Conservation (phyloP, 2,888 invertebrate species). For the Dolichopus griseipennis region DNA sequence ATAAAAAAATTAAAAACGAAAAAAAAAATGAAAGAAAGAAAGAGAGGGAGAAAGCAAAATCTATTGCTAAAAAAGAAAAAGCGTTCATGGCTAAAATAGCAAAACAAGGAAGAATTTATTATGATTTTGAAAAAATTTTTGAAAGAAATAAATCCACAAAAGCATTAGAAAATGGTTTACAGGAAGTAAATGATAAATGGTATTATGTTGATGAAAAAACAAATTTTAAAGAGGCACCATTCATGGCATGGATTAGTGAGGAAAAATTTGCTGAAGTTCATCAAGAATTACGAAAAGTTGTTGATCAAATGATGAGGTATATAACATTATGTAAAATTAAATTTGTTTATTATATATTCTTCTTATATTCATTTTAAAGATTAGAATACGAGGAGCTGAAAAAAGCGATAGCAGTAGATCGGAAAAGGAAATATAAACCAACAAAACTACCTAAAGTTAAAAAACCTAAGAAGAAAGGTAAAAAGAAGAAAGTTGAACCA, state of each 20-base stretch:
- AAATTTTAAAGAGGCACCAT: slow-evolving; percentile 34
- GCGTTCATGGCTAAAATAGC: slow-evolving; percentile 6
- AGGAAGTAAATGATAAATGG: slow-evolving; percentile 28
- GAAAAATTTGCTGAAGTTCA: slow-evolving; percentile 48
- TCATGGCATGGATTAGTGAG: slow-evolving; percentile 38
- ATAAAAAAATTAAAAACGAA: slow-evolving; percentile 32
- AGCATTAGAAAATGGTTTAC: not conserved
- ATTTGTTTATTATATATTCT: no score
- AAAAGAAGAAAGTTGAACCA: slow-evolving; percentile 31
- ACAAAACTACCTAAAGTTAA: slow-evolving; percentile 27
- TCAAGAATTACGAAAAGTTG: slow-evolving; percentile 46
- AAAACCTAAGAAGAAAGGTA: slow-evolving; percentile 28
- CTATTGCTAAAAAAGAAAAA: slow-evolving; percentile 26
- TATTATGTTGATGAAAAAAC: slow-evolving; percentile 35
- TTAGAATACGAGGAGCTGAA: slow-evolving; percentile 38
- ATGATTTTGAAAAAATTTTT: not conserved
- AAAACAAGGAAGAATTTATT: not conserved
- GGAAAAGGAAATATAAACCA: slow-evolving; percentile 31
- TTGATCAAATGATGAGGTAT: slow-evolving; percentile 43
- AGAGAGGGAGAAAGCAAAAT: slow-evolving; percentile 26
- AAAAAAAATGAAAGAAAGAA: slow-evolving; percentile 31
- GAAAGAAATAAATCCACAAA: not conserved
- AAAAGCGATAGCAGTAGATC: slow-evolving; percentile 41
- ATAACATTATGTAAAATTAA: not conserved
- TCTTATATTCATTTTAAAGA: slow-evolving; percentile 22